Evolutionary conservation across 2,888 invertebrate species (phyloP).

Genomic region (Cancer borealis): DNA sequence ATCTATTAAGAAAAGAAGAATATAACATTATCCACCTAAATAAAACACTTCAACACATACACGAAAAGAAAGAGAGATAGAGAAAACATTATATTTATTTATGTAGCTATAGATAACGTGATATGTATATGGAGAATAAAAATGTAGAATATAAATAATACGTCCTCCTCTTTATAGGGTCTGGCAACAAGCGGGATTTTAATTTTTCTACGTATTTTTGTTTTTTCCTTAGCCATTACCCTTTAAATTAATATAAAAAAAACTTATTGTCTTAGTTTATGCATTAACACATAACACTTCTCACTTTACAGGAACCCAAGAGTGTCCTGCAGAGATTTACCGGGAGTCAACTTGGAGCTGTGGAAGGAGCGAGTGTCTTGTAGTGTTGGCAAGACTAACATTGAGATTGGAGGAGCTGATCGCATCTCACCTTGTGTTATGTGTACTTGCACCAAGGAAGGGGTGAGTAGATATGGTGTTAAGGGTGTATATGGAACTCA

Average conservation of each 20-base stretch:
- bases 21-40: no score
- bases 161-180: no score
- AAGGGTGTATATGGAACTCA: neutral
- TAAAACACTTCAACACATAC: neutral
- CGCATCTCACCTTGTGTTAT: conserved; percentile 82
- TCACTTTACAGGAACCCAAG: conserved; percentile 86
- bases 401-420: conserved; percentile 80
- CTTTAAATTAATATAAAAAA: neutral
- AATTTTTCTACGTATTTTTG: no score
- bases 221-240: no score
- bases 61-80: neutral
- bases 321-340: conserved; percentile 87
- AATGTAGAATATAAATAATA: no score
- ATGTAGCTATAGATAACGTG: no score
- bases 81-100: no score
- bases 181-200: no score
- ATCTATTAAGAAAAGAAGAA: no score
- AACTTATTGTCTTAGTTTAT: neutral
- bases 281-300: neutral
- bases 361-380: conserved; percentile 81
- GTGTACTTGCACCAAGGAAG: conserved; percentile 81
- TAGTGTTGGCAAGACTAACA: conserved; percentile 80
- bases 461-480: neutral
- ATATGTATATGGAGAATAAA: no score
- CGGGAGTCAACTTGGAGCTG: conserved; percentile 79